These are phyloP conservation scores for Cygnus olor DNA, from an alignment of 2,797 vertebrate genomes.

Conservation along the genomic window DNA sequence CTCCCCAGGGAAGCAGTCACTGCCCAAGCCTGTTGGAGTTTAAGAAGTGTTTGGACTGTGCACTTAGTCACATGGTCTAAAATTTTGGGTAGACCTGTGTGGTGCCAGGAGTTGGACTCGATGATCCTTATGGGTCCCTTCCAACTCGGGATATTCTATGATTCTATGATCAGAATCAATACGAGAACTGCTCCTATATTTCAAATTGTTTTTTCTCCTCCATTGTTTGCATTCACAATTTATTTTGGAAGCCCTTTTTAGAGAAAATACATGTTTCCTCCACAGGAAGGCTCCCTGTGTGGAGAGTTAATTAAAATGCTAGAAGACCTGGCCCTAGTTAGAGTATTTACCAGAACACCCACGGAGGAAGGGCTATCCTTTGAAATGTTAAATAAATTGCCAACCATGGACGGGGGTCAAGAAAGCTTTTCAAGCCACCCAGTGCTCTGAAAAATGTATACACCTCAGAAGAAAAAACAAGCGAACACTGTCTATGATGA, in stretches of 20 bases:
- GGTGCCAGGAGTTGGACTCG: no score
- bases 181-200: neutral
- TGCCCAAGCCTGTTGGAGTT: no score
- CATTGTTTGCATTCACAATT: neutral
- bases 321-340: neutral
- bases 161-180: neutral
- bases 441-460: neutral
- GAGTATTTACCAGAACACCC: neutral
- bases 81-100: no score
- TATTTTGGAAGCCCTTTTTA: neutral
- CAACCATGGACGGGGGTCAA: neutral
- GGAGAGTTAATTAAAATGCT: conserved; percentile 13
- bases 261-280: neutral
- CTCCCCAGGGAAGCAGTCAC: no score
- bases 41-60: no score
- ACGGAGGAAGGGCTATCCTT: neutral
- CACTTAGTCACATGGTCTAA: no score
- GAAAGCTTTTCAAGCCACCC: neutral
- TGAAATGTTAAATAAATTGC: neutral
- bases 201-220: neutral
- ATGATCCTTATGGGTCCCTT: no score
- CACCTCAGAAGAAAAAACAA: neutral
- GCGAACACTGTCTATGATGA: neutral
- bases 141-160: no score
- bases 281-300: neutral